These are phyloP conservation scores for Diabrotica virgifera DNA, from an alignment of 1,140 invertebrate genomes.

Conservation along the genomic window DNA sequence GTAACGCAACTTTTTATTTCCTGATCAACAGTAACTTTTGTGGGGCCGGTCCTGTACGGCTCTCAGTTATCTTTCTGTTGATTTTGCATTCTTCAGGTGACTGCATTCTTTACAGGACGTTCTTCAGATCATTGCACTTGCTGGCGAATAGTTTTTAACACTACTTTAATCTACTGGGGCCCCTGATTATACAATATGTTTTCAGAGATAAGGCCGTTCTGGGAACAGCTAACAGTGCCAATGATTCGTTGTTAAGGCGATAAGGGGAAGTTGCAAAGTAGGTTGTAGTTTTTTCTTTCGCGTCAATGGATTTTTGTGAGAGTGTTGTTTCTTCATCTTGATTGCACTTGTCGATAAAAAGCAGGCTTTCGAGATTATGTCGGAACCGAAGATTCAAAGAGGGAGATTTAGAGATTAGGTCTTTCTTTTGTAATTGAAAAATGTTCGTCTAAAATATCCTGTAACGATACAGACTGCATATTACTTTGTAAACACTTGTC, in stretches of 20 bases:
- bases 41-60: slow-evolving; percentile 8
- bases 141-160: slow-evolving; percentile 33
- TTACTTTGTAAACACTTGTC: too few relatives aligned
- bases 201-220: slow-evolving; percentile 7
- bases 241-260: neutral
- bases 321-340: too few relatives aligned
- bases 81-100: slow-evolving; percentile 39
- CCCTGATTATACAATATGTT: slow-evolving; percentile 18
- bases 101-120: slow-evolving; percentile 39
- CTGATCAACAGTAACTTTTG: too few relatives aligned
- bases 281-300: neutral
- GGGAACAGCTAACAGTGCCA: slow-evolving; percentile 1
- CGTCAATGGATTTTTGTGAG: neutral
- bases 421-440: too few relatives aligned
- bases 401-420: too few relatives aligned
- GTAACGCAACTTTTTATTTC: too few relatives aligned
- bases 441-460: too few relatives aligned
- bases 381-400: too few relatives aligned
- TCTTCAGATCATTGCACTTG: slow-evolving; percentile 39
- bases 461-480: too few relatives aligned
- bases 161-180: slow-evolving; percentile 31
- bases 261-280: neutral
- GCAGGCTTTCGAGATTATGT: too few relatives aligned
- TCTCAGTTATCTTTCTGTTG: slow-evolving; percentile 37
- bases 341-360: too few relatives aligned